Percentiles rank a stretch among this genome's conserved stretches.
phyloP scores from a whole-genome alignment of 2,113 vertebrate species.

The Aythya baeri region DNA sequence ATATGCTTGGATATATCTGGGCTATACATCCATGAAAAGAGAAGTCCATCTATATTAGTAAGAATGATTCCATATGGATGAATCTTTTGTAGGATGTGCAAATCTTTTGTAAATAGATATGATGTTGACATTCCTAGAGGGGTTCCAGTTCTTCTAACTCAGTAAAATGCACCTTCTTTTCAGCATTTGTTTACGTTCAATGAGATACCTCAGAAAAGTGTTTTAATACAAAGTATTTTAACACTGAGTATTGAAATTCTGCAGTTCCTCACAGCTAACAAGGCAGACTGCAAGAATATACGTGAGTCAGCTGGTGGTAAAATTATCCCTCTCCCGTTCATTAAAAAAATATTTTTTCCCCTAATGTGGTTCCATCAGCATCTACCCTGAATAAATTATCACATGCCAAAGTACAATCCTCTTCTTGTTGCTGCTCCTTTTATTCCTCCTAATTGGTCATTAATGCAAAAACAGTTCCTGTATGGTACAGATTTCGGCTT shows the following conservation, averaged over 20 bases:
- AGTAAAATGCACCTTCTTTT: not conserved
- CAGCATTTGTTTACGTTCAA: not conserved
- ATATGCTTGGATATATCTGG: not conserved
- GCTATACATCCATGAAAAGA: not conserved
- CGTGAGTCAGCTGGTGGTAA: not conserved
- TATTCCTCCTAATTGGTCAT: conserved; percentile 2
- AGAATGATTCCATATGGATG: not conserved
- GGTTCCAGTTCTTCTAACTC: not conserved
- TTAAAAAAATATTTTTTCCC: conserved; percentile 20
- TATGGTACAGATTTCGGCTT: not conserved
- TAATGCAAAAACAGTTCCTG: not conserved
- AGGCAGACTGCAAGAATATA: not conserved
- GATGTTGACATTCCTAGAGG: not conserved
- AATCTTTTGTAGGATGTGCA: not conserved
- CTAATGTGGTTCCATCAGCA: not conserved
- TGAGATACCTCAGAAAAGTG: not conserved
- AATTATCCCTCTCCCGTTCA: conserved; percentile 8
- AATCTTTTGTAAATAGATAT: not conserved
- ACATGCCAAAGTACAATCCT: not conserved
- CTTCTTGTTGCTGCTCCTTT: not conserved
- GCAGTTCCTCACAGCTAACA: not conserved
- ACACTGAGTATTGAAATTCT: conserved; percentile 2
- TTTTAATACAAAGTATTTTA: not conserved
- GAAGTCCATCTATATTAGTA: not conserved
- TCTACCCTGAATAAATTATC: conserved; percentile 30